phyloP scores from a whole-genome alignment of 2,113 vertebrate species.

The Probosciger aterrimus region DNA sequence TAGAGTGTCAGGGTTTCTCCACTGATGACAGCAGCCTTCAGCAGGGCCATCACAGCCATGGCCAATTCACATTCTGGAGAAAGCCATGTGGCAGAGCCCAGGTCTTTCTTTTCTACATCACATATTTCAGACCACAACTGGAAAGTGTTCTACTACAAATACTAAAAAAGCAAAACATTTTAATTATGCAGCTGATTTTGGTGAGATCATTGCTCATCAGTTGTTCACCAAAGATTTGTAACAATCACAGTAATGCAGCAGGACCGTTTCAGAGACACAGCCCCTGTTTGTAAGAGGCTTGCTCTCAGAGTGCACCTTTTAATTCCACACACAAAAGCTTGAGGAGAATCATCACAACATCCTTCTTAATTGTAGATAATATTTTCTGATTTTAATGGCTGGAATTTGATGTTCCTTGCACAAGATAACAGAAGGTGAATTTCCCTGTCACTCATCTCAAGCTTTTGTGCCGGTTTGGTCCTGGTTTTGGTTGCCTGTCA shows the following conservation, averaged over 20 bases:
- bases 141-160: neutral
- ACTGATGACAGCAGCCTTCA: constrained; percentile 9
- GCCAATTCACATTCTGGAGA: neutral
- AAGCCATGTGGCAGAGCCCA: accelerated
- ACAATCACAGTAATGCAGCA: neutral
- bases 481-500: neutral
- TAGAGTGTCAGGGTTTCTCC: neutral
- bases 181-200: neutral
- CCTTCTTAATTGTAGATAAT: neutral
- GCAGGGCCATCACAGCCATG: neutral
- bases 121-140: neutral
- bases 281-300: neutral
- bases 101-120: neutral
- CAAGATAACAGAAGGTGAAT: neutral
- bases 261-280: neutral
- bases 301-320: neutral
- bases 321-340: neutral
- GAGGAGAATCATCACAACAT: neutral
- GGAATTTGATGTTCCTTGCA: neutral
- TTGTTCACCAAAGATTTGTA: neutral
- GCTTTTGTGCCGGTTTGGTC: neutral
- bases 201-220: neutral
- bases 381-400: neutral
- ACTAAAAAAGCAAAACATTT: neutral
- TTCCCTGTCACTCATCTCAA: neutral